Percentiles rank a stretch among this genome's conserved stretches.
Conservation (phyloP, 2,888 invertebrate genomes). For the Standfussiana lucernea region DNA sequence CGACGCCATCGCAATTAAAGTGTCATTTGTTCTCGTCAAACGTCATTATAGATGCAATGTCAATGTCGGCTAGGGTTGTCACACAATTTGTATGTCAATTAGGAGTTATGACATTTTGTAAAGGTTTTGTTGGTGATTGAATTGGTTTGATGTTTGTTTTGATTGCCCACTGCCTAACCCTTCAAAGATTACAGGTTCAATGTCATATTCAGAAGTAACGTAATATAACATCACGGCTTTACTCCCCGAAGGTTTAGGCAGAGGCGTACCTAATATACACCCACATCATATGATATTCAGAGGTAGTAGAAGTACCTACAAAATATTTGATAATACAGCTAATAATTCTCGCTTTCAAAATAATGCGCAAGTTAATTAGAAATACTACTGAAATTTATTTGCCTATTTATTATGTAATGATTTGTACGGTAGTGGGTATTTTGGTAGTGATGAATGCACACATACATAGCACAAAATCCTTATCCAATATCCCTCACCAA, state of each 20-base stretch:
- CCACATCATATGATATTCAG: no score
- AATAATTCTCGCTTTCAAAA: not conserved
- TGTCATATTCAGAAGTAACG: not conserved
- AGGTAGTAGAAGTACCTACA: no score
- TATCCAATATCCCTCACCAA: not conserved
- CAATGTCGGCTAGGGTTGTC: constrained; percentile 70
- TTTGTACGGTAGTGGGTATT: not conserved
- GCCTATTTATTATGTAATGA: no score
- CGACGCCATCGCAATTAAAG: constrained; percentile 71
- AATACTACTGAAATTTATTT: not conserved
- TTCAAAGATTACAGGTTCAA: not conserved
- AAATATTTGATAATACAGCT: no score
- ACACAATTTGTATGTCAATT: constrained; percentile 16
- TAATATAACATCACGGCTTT: no score
- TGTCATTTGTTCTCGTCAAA: constrained; percentile 70
- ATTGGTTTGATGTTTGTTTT: constrained; percentile 17
- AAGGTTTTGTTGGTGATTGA: constrained; percentile 25
- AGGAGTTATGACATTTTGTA: not conserved
- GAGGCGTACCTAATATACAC: no score
- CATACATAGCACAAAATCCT: not conserved
- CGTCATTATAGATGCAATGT: constrained; percentile 74
- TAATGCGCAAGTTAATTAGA: not conserved
- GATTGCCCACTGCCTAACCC: not conserved
- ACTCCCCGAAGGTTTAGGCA: no score
- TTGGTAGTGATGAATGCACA: not conserved